Base-by-base conservation (phyloP, 2,888 invertebrate genomes). In the Apamea anceps region DNA sequence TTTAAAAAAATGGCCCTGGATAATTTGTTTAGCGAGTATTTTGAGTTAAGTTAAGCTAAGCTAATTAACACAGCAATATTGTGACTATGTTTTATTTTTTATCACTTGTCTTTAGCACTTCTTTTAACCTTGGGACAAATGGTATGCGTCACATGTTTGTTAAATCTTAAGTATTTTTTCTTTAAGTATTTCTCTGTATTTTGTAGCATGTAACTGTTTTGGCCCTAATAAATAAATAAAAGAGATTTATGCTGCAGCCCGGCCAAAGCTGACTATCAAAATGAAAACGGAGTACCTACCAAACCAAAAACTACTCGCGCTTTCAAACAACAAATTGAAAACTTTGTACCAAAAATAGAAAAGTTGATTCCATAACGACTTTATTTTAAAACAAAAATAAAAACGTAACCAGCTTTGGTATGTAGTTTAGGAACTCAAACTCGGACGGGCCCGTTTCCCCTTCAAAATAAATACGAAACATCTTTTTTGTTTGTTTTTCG, bases 401-500 rank as follows among this genome's bases (percentile, higher is more conserved):
- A 80, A 86, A 86, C 63, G 37, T 63, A 10, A 75, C 74, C 48
- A 74, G 66, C 70, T 72, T 77, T 73, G 79, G 87, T 75, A 54
- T 75, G 68, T 87, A 80, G 87, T 85, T 85, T n/a, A 65, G 28
- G 18, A 87, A 84, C 76, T 86, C 83, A 74, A 83, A 83, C 84
- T 87, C 66, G 42, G 67, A 70, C 77, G 51, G 6, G 13, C n/a
- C 28, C 13, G 45, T 75, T 72, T 75, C 37, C 63, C 37, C 67
- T 68, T 21, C n/a, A 62, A 79, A 85, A 86, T 77, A 83, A 85
- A 84, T 77, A 77, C 48, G 65, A 74, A 75, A 68, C 32, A 66
- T 74, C 37, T 65, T 77, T 79, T 83, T 82, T 77, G 72, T 86
- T 80, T 68, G 51, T 77, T 62, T 85, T 73, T 45, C n/a, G 25